Evolutionary conservation across 2,888 invertebrate genomes (phyloP).

Genomic region (Nomada lathburiana): DNA sequence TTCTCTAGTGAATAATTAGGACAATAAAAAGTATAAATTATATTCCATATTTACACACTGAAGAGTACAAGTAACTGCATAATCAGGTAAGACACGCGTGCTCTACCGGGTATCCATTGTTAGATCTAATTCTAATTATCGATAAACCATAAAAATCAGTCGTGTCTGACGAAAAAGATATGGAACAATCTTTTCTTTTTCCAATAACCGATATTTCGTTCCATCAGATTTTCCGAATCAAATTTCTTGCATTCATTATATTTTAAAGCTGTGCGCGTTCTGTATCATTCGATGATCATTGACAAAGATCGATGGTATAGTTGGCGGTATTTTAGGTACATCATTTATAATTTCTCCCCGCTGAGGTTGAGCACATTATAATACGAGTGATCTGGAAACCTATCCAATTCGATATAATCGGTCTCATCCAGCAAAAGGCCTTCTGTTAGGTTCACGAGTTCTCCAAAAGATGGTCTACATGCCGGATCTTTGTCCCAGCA

Average conservation of each 20-base stretch:
- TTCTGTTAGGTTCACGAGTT: conserved; percentile 92
- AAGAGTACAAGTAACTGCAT: conserved; percentile 18
- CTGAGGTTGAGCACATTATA: conserved; percentile 94
- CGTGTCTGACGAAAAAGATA: background rate
- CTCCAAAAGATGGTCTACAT: conserved; percentile 93
- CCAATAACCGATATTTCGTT: background rate
- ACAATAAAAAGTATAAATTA: conserved; percentile 12
- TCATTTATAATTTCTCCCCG: conserved; percentile 90
- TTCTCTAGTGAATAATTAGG: background rate
- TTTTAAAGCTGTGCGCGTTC: conserved; percentile 4
- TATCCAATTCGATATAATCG: conserved; percentile 96
- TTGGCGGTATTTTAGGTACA: conserved; percentile 11
- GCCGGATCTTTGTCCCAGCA: conserved; percentile 96
- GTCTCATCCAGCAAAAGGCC: conserved; percentile 94
- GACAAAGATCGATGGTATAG: background rate
- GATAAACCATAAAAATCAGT: conserved; percentile 14
- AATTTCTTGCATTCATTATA: background rate
- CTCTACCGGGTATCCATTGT: background rate
- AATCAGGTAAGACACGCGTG: conserved; percentile 22
- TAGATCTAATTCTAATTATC: conserved; percentile 7
- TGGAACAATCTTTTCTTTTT: background rate
- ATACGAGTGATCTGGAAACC: conserved; percentile 97
- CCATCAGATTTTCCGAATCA: background rate
- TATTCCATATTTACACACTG: conserved; percentile 46
- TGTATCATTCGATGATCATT: background rate